Percentiles rank a stretch among this genome's conserved stretches.
Conservation (phyloP, 2,113 vertebrate genomes). For the Beaufortia kweichowensis region DNA sequence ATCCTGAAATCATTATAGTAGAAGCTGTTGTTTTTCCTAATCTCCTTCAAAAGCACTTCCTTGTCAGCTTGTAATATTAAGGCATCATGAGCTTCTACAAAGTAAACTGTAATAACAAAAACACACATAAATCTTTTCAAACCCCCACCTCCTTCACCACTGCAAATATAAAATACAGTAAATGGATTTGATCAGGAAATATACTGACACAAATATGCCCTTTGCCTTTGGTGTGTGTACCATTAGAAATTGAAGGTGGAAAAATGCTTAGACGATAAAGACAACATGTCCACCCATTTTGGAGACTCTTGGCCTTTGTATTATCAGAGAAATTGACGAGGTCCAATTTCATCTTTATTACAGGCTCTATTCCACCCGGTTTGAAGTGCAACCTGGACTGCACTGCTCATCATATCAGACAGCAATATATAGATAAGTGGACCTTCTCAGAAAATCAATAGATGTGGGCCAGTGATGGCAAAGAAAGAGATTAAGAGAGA, state of each 20-base stretch:
- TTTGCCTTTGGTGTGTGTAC: conserved; percentile 16
- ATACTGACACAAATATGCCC: conserved; percentile 27
- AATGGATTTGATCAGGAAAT: neutral
- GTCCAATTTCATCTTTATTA: conserved; percentile 69
- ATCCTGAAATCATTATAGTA: neutral
- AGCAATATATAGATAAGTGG: conserved; percentile 76
- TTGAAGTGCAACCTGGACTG: conserved; percentile 62
- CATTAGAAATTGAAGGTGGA: conserved; percentile 17
- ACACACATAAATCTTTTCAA: neutral
- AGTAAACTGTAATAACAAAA: neutral
- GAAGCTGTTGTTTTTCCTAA: neutral
- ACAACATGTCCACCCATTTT: conserved; percentile 58
- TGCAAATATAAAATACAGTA: neutral
- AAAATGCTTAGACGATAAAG: conserved; percentile 46
- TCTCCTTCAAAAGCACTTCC: neutral
- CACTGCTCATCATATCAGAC: conserved; percentile 70
- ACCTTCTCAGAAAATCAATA: conserved; percentile 77
- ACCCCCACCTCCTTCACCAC: neutral
- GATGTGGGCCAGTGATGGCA: conserved; percentile 70
- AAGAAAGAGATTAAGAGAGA: conserved; percentile 32
- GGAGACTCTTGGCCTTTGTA: conserved; percentile 65
- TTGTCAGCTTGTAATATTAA: neutral
- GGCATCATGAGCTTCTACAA: neutral
- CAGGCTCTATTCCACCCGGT: conserved; percentile 60
- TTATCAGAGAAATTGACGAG: conserved; percentile 71